Evolutionary conservation across 2,113 vertebrate genomes (phyloP).

Genomic region (Hoplias malabaricus): DNA sequence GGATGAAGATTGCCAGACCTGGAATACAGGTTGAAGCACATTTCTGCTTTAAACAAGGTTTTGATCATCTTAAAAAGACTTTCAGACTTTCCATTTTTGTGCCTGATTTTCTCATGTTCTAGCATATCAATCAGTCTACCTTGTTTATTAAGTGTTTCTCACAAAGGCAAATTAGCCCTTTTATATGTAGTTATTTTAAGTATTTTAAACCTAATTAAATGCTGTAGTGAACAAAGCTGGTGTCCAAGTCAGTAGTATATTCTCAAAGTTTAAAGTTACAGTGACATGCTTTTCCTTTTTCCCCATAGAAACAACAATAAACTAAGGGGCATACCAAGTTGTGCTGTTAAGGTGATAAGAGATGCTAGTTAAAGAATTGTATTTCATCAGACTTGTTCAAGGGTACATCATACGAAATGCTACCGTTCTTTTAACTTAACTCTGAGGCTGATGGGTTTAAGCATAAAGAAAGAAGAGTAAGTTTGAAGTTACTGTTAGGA

Average conservation of each 20-base stretch:
- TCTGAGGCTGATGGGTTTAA: neutral
- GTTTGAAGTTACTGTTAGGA: neutral
- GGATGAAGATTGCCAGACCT: constrained; percentile 32
- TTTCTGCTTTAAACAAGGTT: neutral
- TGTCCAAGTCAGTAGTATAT: neutral
- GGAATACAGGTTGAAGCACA: constrained; percentile 8
- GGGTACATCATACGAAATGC: too few relatives aligned
- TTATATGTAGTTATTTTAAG: too few relatives aligned
- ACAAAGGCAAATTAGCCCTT: neutral
- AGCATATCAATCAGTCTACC: neutral
- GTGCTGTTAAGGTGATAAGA: neutral
- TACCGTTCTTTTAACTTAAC: neutral
- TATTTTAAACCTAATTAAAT: neutral
- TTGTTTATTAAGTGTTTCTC: constrained; percentile 39
- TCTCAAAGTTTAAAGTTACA: neutral
- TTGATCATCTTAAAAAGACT: constrained; percentile 30
- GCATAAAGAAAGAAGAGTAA: neutral
- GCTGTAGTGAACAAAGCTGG: neutral
- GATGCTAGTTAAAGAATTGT: neutral
- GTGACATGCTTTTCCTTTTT: neutral
- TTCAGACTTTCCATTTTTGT: constrained; percentile 26
- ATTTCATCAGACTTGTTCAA: neutral
- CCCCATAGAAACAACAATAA: too few relatives aligned
- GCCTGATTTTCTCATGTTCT: constrained; percentile 2
- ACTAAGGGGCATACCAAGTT: too few relatives aligned